Conservation (phyloP, 2,797 vertebrate genomes). For the Hapalemur alaotrensis region DNA sequence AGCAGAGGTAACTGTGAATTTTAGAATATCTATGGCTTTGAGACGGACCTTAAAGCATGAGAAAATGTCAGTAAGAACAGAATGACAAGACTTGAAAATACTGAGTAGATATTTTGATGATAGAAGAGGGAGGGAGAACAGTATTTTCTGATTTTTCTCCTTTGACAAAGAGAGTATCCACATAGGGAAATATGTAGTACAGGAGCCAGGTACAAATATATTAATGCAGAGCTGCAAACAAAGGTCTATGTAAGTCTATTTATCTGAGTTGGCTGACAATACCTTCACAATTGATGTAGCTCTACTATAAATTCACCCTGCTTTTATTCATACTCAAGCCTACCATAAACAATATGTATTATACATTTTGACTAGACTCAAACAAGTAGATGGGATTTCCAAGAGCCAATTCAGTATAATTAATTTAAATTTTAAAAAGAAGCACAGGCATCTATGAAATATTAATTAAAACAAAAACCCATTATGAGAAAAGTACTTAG, state of each 20-base stretch:
- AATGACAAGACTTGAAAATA: slow-evolving; percentile 20
- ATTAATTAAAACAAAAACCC: neutral
- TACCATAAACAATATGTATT: neutral
- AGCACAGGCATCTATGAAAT: neutral
- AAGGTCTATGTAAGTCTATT: slow-evolving; percentile 20
- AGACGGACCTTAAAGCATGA: neutral
- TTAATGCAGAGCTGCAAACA: neutral
- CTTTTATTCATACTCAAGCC: neutral
- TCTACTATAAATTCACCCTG: neutral
- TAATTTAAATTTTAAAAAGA: slow-evolving; percentile 6
- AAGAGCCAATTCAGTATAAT: slow-evolving; percentile 21
- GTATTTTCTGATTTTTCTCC: slow-evolving; percentile 15
- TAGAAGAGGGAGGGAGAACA: neutral
- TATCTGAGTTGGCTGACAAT: neutral
- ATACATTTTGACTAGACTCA: neutral
- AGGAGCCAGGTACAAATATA: neutral
- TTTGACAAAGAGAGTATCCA: neutral
- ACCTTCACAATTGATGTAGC: neutral
- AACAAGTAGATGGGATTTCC: slow-evolving; percentile 1
- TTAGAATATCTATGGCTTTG: neutral
- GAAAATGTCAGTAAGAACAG: neutral
- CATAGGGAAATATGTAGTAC: neutral
- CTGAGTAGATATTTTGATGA: neutral
- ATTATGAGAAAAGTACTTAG: slow-evolving; percentile 9
- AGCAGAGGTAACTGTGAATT: neutral